Conservation (phyloP, 2,113 vertebrate genomes). For the Lophotis ruficrista region DNA sequence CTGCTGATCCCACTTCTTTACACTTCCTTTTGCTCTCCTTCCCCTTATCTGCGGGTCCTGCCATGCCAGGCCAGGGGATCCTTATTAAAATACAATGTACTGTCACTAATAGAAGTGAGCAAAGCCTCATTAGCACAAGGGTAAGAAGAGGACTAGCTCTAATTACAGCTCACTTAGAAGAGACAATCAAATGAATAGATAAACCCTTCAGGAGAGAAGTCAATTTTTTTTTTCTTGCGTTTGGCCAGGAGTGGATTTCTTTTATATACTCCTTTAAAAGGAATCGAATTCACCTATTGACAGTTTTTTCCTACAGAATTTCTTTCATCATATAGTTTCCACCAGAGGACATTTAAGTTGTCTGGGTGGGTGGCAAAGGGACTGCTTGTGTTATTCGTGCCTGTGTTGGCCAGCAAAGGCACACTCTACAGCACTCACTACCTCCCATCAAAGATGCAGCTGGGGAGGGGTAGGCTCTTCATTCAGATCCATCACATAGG, state of each 20-base stretch:
- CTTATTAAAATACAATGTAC: constrained; percentile 70
- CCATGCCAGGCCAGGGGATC: constrained; percentile 20
- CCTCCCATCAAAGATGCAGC: neutral
- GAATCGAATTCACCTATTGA: neutral
- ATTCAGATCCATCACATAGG: constrained; percentile 8
- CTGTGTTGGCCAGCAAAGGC: constrained; percentile 7
- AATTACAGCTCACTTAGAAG: constrained; percentile 61
- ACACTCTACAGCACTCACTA: neutral
- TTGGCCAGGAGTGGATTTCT: constrained; percentile 1
- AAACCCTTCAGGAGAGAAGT: constrained; percentile 50
- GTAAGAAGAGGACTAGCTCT: constrained; percentile 42
- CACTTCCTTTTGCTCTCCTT: constrained; percentile 58
- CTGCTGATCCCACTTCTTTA: constrained; percentile 58
- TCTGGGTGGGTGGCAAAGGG: neutral
- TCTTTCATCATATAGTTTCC: neutral
- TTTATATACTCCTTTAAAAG: neutral
- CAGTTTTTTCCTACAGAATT: neutral
- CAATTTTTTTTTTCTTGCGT: constrained; percentile 31
- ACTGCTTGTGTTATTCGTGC: neutral
- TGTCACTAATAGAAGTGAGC: constrained; percentile 60
- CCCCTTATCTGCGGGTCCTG: constrained; percentile 56
- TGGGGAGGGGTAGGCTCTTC: neutral
- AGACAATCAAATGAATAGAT: constrained; percentile 51
- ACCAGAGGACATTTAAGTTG: neutral
- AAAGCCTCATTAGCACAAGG: constrained; percentile 69